Evolutionary conservation across 2,888 invertebrate species (phyloP).

Genomic region (Tolmerus cingulatus): DNA sequence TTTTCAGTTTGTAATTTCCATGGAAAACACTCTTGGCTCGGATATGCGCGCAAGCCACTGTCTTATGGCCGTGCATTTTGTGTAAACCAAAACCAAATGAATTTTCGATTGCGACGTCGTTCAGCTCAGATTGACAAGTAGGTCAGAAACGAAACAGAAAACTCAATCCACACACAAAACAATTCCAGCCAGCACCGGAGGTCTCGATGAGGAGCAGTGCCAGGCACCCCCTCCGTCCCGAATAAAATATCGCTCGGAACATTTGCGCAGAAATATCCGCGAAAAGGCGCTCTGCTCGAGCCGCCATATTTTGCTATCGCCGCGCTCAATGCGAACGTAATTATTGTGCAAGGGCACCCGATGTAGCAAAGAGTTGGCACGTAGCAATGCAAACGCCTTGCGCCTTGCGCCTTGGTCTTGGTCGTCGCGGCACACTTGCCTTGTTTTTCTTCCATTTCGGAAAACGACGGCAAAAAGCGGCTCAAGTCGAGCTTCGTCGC

Average conservation of each 20-base stretch:
- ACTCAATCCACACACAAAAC: constrained; percentile 37
- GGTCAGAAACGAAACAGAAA: constrained; percentile 58
- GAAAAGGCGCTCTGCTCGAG: neutral
- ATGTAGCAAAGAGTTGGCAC: constrained; percentile 23
- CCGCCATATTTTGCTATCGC: neutral
- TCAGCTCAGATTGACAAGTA: constrained; percentile 66
- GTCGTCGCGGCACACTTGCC: constrained; percentile 40
- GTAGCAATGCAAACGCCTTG: constrained; percentile 30
- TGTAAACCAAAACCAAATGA: constrained; percentile 43
- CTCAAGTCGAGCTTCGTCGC: neutral
- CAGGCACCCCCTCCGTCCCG: neutral
- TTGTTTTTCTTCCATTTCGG: neutral
- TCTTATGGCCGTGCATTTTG: constrained; percentile 32
- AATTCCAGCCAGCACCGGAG: constrained; percentile 31
- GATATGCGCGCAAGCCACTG: neutral
- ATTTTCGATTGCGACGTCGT: constrained; percentile 54
- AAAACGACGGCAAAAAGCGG: neutral
- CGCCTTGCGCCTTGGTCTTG: constrained; percentile 44
- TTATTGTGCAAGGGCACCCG: constrained; percentile 42
- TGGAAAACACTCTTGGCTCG: constrained; percentile 9
- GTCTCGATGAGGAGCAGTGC: constrained; percentile 42
- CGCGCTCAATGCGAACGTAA: constrained; percentile 22
- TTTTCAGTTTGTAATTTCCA: neutral
- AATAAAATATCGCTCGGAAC: constrained; percentile 10
- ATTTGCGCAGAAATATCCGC: constrained; percentile 35